A percentile compares a stretch with the other conserved stretches of the same genome.
These are phyloP conservation scores for Rhinella marina DNA, from an alignment of 2,797 vertebrate species.

Conservation along the genomic window DNA sequence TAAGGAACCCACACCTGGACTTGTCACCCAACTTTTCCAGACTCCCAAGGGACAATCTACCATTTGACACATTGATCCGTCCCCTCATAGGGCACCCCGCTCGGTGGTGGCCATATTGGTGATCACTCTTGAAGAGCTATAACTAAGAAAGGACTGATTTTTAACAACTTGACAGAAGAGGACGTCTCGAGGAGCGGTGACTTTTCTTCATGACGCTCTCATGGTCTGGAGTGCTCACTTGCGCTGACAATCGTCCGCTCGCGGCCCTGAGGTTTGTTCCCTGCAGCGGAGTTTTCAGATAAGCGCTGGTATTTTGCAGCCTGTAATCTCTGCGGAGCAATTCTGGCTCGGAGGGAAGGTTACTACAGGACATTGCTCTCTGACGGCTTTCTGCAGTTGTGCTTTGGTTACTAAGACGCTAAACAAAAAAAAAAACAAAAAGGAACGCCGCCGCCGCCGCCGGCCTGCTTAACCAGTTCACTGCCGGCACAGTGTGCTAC, in stretches of 20 bases:
- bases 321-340: slow-evolving; percentile 35
- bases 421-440: slow-evolving; percentile 5
- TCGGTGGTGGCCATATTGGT: too few species aligned
- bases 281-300: slow-evolving; percentile 8
- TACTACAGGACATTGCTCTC: slow-evolving; percentile 52
- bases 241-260: neutral
- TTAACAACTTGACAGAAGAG: too few species aligned
- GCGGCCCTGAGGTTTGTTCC: neutral
- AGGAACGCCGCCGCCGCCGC: neutral
- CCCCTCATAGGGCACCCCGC: too few species aligned
- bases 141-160: too few species aligned
- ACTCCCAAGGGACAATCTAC: too few species aligned
- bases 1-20: too few species aligned
- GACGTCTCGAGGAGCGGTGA: too few species aligned
- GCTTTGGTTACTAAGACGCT: slow-evolving; percentile 52
- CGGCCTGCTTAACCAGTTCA: slow-evolving; percentile 9
- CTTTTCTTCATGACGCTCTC: too few species aligned
- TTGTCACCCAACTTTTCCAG: too few species aligned
- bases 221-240: too few species aligned
- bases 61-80: too few species aligned
- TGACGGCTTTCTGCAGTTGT: slow-evolving; percentile 10
- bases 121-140: too few species aligned
- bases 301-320: slow-evolving; percentile 21
- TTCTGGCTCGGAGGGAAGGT: slow-evolving; percentile 38
- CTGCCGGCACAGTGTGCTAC: neutral